Evolutionary conservation across 37 sponge, comb jelly and placozoan species (phyloP).

Genomic region (Lycopodina hypogea): DNA sequence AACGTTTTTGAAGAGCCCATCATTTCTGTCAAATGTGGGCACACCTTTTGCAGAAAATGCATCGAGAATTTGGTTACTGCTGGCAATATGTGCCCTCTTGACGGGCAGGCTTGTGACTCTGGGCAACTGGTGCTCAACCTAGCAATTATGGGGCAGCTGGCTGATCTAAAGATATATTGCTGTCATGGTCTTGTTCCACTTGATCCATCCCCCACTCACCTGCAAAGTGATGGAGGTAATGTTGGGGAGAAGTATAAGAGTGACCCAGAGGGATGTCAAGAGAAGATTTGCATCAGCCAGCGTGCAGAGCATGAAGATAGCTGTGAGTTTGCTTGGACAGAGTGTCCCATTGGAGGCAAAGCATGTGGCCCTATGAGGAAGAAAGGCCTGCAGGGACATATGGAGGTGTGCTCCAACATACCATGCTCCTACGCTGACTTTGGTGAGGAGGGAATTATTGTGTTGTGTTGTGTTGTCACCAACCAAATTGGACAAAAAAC

Average conservation of each 20-base stretch:
- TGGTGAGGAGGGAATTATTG: conserved; percentile 31
- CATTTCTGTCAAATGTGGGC: conserved; percentile 89
- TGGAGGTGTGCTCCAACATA: conserved; percentile 37
- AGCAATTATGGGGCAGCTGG: conserved; percentile 77
- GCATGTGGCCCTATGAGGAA: conserved; percentile 61
- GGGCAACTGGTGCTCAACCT: conserved; percentile 73
- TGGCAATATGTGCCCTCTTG: conserved; percentile 61
- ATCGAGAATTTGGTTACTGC: conserved; percentile 30
- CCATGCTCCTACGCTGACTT: conserved; percentile 68
- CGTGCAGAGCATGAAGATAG: conserved; percentile 67
- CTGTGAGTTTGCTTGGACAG: conserved; percentile 55
- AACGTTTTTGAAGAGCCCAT: conserved; percentile 74
- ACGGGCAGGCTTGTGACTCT: conserved; percentile 53
- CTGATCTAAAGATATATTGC: conserved; percentile 81
- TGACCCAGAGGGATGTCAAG: conserved; percentile 68
- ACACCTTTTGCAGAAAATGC: conserved; percentile 87
- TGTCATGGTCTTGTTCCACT: conserved; percentile 53
- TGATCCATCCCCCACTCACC: not conserved
- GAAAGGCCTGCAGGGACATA: conserved; percentile 63
- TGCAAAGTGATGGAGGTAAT: not conserved
- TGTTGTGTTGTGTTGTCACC: not conserved
- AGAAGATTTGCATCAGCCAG: conserved; percentile 57
- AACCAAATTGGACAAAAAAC: too few relatives aligned
- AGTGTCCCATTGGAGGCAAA: conserved; percentile 67
- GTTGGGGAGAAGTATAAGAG: conserved; percentile 18